These are phyloP conservation scores for Dromas ardeola DNA, from an alignment of 2,113 vertebrate species.

Conservation along the genomic window DNA sequence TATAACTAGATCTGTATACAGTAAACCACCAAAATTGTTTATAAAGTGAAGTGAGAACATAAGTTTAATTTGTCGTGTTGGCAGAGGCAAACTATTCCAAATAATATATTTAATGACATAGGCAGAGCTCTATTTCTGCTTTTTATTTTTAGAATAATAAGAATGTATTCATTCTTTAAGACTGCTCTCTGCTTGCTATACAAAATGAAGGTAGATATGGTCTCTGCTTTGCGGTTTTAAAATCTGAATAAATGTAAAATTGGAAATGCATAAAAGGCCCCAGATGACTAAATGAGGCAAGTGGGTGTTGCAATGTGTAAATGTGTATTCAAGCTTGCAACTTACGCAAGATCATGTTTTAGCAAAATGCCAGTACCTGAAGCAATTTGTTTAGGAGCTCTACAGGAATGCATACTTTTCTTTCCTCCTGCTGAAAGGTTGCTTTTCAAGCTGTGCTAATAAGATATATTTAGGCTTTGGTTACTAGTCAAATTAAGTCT, in stretches of 20 bases:
- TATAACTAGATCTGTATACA: not conserved
- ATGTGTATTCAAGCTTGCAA: not conserved
- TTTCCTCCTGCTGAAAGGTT: not conserved
- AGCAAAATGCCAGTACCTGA: not conserved
- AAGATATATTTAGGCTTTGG: not conserved
- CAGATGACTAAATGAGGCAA: not conserved
- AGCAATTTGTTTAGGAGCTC: not conserved
- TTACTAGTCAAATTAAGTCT: not conserved
- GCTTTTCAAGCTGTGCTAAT: not conserved
- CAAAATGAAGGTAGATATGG: not conserved
- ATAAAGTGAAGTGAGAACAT: not conserved
- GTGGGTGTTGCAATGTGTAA: not conserved
- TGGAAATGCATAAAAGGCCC: not conserved
- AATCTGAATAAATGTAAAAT: not conserved
- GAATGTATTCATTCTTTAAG: not conserved
- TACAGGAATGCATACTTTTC: not conserved
- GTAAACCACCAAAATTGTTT: not conserved
- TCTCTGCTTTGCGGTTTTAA: not conserved
- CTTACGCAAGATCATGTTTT: not conserved
- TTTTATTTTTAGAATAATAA: not conserved
- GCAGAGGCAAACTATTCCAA: not conserved
- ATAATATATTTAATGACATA: not conserved
- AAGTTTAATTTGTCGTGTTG: not conserved
- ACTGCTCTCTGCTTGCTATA: not conserved
- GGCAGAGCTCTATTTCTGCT: not conserved